A percentile compares a stretch with the other conserved stretches of the same genome.
Evolutionary conservation across 2,888 invertebrate genomes (phyloP).

Genomic region (Drosophila percnosoma): DNA sequence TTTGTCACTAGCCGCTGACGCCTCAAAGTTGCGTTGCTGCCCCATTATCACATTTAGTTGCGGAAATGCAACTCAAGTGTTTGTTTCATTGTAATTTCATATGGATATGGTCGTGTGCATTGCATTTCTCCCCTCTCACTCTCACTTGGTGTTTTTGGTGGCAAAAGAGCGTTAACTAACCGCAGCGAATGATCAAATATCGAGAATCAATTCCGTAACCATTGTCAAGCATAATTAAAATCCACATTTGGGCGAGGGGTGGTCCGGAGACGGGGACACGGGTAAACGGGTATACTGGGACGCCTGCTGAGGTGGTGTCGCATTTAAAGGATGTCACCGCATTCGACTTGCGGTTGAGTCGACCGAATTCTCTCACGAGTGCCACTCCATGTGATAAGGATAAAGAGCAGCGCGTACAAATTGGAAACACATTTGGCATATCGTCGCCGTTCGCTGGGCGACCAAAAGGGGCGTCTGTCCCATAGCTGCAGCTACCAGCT

Average conservation of each 20-base stretch:
- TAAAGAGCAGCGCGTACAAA: slow-evolving; percentile 64
- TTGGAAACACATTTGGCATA: slow-evolving; percentile 78
- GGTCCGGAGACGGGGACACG: slow-evolving; percentile 15
- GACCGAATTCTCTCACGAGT: slow-evolving; percentile 80
- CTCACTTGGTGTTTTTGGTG: slow-evolving; percentile 28
- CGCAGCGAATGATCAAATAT: slow-evolving; percentile 81
- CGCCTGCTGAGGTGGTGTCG: slow-evolving; percentile 79
- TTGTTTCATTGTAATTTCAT: slow-evolving; percentile 67
- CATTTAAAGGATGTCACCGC: slow-evolving; percentile 76
- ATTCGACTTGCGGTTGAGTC: slow-evolving; percentile 73
- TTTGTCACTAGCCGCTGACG: slow-evolving; percentile 43
- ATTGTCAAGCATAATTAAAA: slow-evolving; percentile 80
- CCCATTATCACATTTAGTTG: slow-evolving; percentile 54
- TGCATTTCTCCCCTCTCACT: slow-evolving; percentile 39
- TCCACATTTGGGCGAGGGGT: slow-evolving; percentile 58
- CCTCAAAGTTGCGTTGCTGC: slow-evolving; percentile 31
- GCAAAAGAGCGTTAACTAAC: slow-evolving; percentile 80
- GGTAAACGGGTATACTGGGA: slow-evolving; percentile 26
- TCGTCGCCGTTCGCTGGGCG: slow-evolving; percentile 30
- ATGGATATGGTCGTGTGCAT: slow-evolving; percentile 49
- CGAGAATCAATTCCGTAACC: slow-evolving; percentile 79
- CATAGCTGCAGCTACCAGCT: slow-evolving; percentile 4
- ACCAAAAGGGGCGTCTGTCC: slow-evolving; percentile 55
- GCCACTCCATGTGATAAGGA: slow-evolving; percentile 77
- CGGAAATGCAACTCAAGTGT: slow-evolving; percentile 73